Base-by-base conservation (phyloP, 30 jellyfish, hydroid and myxozoan species). In the Aurelia aurita region DNA sequence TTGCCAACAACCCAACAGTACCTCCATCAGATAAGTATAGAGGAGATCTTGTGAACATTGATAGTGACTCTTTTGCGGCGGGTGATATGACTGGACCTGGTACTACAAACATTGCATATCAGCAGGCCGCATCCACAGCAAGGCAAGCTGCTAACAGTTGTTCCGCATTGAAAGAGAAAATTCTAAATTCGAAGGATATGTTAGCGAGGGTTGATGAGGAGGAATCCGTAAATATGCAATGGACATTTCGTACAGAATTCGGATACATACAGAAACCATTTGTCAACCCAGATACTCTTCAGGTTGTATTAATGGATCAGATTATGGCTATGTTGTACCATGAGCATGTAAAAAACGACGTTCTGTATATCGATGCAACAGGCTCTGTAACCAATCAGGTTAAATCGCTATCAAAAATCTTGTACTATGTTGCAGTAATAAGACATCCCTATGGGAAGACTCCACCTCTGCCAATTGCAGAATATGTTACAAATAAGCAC, bases 401-500 rank as follows among this genome's bases (percentile, higher is more conserved):
- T 5, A 59, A 66, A 34, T 34, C 64, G 77, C 64, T 81, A 14
- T 27, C 74, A 23, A 81, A 39, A 65, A 31, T 65, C 51, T 54
- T 81, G 7, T 69, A 65, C 47, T 81, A 65, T 25, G 61, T 77
- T 31, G 79, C 69, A 3, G 74, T 65, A 3, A 58, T 79, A 35
- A 81, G 82, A 11, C 90, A 79, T 79, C 90, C 90, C 3, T 79
- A 46, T 35, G 90, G 72, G 4, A 79, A 79, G 46, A 65, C 85
- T 3, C 83, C 89, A 19, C 82, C 82, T 8, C 69, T 77, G 34
- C 89, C 89, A 32, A 25, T 76, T 3, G 71, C 76, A 3, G 77
- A 76, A 76, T 76, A 3, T 43, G 20, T 76, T 22, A 77, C 89
- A 9, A 77, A 31, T 39, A 58, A 60, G 69, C 79, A 77, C 51